phyloP scores from a whole-genome alignment of 2,888 invertebrate species.

The Dasysyrphus albostriatus region DNA sequence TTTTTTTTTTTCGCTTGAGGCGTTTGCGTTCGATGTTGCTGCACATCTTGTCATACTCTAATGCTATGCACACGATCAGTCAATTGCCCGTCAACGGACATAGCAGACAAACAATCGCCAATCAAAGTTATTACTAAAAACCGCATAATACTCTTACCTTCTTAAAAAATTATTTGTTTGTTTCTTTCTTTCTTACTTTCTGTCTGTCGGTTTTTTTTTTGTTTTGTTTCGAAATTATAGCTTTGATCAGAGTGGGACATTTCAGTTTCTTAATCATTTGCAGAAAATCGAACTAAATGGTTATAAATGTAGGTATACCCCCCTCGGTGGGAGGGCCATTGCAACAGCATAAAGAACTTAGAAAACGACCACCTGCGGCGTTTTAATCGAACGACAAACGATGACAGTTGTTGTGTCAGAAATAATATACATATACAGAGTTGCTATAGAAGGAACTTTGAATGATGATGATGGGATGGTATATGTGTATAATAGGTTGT shows the following conservation, averaged over 20 bases:
- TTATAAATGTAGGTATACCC: not conserved
- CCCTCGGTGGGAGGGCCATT: constrained; percentile 41
- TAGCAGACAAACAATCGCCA: constrained; percentile 61
- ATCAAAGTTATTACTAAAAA: constrained; percentile 37
- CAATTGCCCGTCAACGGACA: constrained; percentile 50
- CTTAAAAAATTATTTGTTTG: constrained; percentile 4
- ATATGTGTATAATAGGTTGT: constrained; percentile 18
- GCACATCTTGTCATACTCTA: constrained; percentile 47
- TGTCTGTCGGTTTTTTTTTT: not conserved
- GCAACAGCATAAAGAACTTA: constrained; percentile 30
- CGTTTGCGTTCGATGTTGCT: constrained; percentile 38
- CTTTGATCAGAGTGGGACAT: constrained; percentile 14
- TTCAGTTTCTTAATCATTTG: constrained; percentile 31
- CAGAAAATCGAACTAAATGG: constrained; percentile 8
- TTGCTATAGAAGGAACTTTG: not conserved
- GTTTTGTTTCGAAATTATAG: constrained; percentile 48
- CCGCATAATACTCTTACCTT: constrained; percentile 14
- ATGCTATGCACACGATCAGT: constrained; percentile 63
- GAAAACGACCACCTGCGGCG: constrained; percentile 69
- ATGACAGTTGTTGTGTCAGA: constrained; percentile 64
- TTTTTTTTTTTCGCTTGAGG: constrained; percentile 51
- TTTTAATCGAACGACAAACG: constrained; percentile 66
- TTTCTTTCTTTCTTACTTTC: not conserved
- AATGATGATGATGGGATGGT: not conserved
- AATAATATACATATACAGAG: constrained; percentile 23